phyloP scores from a whole-genome alignment of 2,113 vertebrate genomes.

The Malurus cyaneus region DNA sequence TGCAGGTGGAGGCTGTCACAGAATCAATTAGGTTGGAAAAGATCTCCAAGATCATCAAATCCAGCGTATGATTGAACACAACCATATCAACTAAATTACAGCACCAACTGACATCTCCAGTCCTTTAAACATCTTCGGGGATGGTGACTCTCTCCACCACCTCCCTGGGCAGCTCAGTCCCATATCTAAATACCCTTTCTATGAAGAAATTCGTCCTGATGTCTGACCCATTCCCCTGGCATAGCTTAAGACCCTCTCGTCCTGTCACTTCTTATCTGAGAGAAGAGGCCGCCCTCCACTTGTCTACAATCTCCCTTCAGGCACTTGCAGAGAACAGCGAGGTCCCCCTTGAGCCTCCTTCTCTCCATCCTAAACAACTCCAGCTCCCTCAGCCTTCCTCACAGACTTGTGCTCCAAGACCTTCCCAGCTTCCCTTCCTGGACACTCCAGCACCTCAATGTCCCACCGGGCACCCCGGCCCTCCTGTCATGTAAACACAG shows the following conservation, averaged over 20 bases:
- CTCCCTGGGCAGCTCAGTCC: not conserved
- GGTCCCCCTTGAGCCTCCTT: not conserved
- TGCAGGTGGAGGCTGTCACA: not conserved
- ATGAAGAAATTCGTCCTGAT: not conserved
- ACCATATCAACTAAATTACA: not conserved
- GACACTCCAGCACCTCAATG: not conserved
- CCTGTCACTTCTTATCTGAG: not conserved
- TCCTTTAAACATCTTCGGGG: not conserved
- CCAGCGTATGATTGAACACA: not conserved
- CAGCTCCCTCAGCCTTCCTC: not conserved
- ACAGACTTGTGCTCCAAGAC: not conserved
- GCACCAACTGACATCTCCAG: not conserved
- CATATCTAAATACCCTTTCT: not conserved
- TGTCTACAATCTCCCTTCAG: not conserved
- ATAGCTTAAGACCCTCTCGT: not conserved
- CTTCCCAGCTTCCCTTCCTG: too few species aligned
- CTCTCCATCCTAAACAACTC: not conserved
- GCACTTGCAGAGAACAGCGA: not conserved
- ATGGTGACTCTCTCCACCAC: not conserved
- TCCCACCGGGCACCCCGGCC: not conserved
- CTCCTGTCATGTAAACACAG: fast-evolving
- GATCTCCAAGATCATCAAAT: not conserved
- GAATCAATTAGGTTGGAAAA: not conserved
- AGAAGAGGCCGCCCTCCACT: not conserved
- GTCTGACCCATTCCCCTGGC: not conserved